Evolutionary conservation across 2,797 vertebrate genomes (phyloP), one percentile per base, ranked within the genome.

Genomic region (Pyrocephalus nanus): DNA sequence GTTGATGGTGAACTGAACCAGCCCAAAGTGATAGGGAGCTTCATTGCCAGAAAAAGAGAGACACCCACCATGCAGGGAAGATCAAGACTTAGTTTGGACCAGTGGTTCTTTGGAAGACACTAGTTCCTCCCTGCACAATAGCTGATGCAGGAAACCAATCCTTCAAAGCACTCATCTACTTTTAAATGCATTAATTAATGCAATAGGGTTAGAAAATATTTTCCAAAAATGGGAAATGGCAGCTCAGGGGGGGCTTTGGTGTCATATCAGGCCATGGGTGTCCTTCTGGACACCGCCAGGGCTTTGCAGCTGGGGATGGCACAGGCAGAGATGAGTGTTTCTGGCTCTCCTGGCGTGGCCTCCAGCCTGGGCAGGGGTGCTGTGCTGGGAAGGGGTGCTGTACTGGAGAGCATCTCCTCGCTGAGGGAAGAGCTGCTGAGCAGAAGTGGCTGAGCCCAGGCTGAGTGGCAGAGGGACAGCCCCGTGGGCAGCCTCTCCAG

Each of bases 401-500:
- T 54, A 42, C 45, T 27, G 47, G 14, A 29, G 26, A 72, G 2
- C 67, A 17, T 60, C 71, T 79, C 60, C 20, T 82, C 1, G 0
- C 8, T 12, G 2, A 16, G 32, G 42, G 23, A 64, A 34, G 47
- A 25, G 67, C 53, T 0, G 2, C n/a, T 0, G 4, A 48, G 81
- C 74, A 57, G 21, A 66, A 54, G 54, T 5, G 57, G 15, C 57
- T 0, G 1, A 62, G 69, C 14, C 40, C 48, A 12, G 42, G 29
- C 70, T 15, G 20, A 11, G 72, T 50, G 54, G 89, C 51, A 25
- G 3, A 1, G 8, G 78, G 25, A 50, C 69, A 60, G 64, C 45
- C 51, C 3, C 82, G 8, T 2, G 60, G 67, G 60, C 21, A 29
- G 15, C 10, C 47, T 69, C 38, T 29, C 67, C 5, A 32, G 45